Evolutionary conservation across 2,888 invertebrate species (phyloP).

Genomic region (Chrysolina haemoptera): DNA sequence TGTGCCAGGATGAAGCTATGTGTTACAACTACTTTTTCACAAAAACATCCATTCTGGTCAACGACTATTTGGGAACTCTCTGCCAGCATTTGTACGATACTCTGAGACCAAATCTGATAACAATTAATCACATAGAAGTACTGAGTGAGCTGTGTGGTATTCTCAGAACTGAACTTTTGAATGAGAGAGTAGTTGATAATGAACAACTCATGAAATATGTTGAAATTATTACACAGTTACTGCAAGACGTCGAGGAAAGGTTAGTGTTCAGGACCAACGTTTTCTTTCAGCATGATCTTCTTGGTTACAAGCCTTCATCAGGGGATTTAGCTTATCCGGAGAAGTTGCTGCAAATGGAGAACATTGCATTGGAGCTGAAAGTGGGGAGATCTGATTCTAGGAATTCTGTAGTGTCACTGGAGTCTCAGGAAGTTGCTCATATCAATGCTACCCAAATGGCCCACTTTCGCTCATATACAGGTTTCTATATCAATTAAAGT

Average conservation of each 20-base stretch:
- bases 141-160: constrained; percentile 97
- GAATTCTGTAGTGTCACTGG: constrained; percentile 79
- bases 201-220: constrained; percentile 84
- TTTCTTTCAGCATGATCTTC: constrained; percentile 93
- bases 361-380: constrained; percentile 64
- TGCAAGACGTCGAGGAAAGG: constrained; percentile 96
- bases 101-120: constrained; percentile 93
- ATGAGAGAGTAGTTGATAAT: constrained; percentile 90
- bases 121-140: constrained; percentile 97
- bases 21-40: constrained; percentile 93
- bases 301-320: constrained; percentile 88
- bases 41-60: constrained; percentile 76
- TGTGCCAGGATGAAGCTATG: constrained; percentile 95
- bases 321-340: constrained; percentile 99
- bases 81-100: constrained; percentile 93
- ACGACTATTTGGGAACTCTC: constrained; percentile 75
- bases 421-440: constrained; percentile 82
- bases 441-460: constrained; percentile 70
- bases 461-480: constrained; percentile 70
- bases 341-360: constrained; percentile 97
- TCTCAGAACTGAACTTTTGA: constrained; percentile 90
- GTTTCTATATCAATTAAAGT: constrained; percentile 47
- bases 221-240: constrained; percentile 82
- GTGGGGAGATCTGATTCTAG: constrained; percentile 77
- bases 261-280: constrained; percentile 96